A percentile compares a stretch with the other conserved stretches of the same genome.
phyloP scores from a whole-genome alignment of 1,140 invertebrate species.

The Leptopilina boulardi region DNA sequence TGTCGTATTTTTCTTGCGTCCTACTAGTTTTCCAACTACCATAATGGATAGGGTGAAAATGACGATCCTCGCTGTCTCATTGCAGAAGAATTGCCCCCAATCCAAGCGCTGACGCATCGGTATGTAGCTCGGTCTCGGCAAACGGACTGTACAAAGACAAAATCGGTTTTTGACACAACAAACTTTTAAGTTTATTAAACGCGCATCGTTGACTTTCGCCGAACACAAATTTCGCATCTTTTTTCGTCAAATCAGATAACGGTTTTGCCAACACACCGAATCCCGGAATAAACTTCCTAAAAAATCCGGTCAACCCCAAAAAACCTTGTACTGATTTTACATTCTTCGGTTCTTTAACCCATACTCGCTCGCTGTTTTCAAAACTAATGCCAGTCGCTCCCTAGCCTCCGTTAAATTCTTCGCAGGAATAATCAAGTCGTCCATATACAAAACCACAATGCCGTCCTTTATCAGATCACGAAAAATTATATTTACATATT shows the following conservation, averaged over 20 bases:
- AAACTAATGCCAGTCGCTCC: background rate
- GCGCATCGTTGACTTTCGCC: slow-evolving; percentile 24
- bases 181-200: slow-evolving; percentile 43
- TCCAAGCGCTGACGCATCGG: background rate
- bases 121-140: slow-evolving; percentile 42
- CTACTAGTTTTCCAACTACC: slow-evolving; percentile 33
- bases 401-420: background rate
- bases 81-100: slow-evolving; percentile 40
- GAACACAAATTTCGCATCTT: slow-evolving; percentile 43
- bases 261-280: slow-evolving; percentile 43
- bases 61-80: slow-evolving; percentile 37
- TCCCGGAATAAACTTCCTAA: slow-evolving; percentile 47
- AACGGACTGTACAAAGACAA: slow-evolving; percentile 45
- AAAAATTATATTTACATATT: slow-evolving; percentile 19
- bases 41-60: slow-evolving; percentile 42
- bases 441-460: slow-evolving; percentile 16
- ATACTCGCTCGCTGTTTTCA: background rate
- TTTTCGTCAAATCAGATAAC: slow-evolving; percentile 42
- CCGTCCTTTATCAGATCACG: background rate
- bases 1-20: background rate
- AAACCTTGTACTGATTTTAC: slow-evolving; percentile 52
- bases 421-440: background rate
- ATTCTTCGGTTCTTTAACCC: slow-evolving; percentile 40
- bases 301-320: slow-evolving; percentile 48
- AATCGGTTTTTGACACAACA: slow-evolving; percentile 48